Percentiles rank a stretch among this genome's conserved stretches.
phyloP scores from a whole-genome alignment of 1,140 invertebrate species.

The Glossosoma conforme region DNA sequence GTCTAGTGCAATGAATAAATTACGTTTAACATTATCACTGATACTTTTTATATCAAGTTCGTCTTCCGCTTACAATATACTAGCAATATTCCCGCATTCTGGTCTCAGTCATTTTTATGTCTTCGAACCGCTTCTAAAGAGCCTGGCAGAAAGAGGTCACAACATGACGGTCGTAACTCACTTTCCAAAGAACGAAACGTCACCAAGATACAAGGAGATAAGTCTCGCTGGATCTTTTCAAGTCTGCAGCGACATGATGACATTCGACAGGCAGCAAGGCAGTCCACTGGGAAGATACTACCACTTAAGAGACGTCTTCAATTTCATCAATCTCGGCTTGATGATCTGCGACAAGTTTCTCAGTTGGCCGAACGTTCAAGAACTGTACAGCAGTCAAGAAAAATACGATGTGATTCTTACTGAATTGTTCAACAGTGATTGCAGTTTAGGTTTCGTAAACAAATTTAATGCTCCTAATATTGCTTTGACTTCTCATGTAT shows the following conservation, averaged over 20 bases:
- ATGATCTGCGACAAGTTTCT: constrained; percentile 50
- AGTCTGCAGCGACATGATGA: constrained; percentile 20
- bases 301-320: constrained; percentile 4
- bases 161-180: constrained; percentile 62
- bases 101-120: constrained; percentile 67
- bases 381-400: constrained; percentile 44
- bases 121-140: constrained; percentile 59
- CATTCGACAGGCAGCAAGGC: neutral
- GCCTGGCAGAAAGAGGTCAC: constrained; percentile 58
- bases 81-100: constrained; percentile 59
- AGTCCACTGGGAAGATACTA: neutral
- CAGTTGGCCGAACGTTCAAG: constrained; percentile 45
- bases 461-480: constrained; percentile 55
- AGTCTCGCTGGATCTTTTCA: constrained; percentile 40
- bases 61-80: constrained; percentile 48
- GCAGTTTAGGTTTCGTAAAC: constrained; percentile 52
- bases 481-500: constrained; percentile 52
- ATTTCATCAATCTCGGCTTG: neutral
- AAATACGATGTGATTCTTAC: constrained; percentile 57
- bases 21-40: no score
- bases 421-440: constrained; percentile 60
- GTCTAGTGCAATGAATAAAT: no score
- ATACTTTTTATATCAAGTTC: no score
- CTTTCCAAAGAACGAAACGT: constrained; percentile 48
- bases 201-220: constrained; percentile 56